phyloP scores from a whole-genome alignment of 2,113 vertebrate species.

The Rhinogobius similis region DNA sequence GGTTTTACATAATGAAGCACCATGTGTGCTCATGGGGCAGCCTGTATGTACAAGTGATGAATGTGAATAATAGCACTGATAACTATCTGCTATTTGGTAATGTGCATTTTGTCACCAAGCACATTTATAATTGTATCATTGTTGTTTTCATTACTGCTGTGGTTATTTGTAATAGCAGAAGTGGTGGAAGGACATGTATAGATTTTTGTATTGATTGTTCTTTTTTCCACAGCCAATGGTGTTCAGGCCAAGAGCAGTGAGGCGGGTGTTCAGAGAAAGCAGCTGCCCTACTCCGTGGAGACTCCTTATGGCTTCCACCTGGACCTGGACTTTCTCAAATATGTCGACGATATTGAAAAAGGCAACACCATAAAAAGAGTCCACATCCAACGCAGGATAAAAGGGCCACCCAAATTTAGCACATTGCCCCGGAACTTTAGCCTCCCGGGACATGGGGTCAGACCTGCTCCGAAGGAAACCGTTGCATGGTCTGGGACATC shows the following conservation, averaged over 20 bases:
- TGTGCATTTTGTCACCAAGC: constrained; percentile 23
- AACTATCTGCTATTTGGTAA: constrained; percentile 30
- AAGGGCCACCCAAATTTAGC: constrained; percentile 92
- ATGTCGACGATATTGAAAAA: constrained; percentile 98
- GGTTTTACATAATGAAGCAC: constrained; percentile 60
- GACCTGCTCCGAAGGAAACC: constrained; percentile 73
- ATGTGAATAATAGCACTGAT: constrained; percentile 37
- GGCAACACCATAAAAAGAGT: constrained; percentile 95
- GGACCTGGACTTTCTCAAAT: constrained; percentile 97
- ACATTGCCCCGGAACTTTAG: constrained; percentile 97
- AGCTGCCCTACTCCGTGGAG: constrained; percentile 93
- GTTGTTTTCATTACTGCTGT: neutral
- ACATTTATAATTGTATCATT: neutral
- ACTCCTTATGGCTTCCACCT: constrained; percentile 96
- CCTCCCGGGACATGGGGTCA: constrained; percentile 83
- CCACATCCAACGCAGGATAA: constrained; percentile 89
- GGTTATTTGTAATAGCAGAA: neutral
- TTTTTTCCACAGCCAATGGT: constrained; percentile 80
- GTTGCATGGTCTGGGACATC: constrained; percentile 78
- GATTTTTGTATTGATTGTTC: constrained; percentile 14
- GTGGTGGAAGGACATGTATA: neutral
- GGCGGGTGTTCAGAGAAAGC: constrained; percentile 81
- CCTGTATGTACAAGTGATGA: constrained; percentile 27
- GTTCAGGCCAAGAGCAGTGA: constrained; percentile 76
- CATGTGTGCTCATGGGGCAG: constrained; percentile 30